A percentile compares a stretch with the other conserved stretches of the same genome.
Conservation (phyloP, 2,888 invertebrate species). For the Leistus spinibarbis region DNA sequence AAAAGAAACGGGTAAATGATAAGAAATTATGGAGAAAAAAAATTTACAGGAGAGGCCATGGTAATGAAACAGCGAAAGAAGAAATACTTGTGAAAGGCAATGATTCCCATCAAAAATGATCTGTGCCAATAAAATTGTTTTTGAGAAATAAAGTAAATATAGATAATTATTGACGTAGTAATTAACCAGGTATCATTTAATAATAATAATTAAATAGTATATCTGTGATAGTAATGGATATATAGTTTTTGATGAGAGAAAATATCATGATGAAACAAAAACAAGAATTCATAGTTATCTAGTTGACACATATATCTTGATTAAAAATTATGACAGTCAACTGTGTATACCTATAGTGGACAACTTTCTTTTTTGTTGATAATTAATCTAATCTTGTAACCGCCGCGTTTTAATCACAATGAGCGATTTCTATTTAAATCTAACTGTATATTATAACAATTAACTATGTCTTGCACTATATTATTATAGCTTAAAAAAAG, state of each 20-base stretch:
- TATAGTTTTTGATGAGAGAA: conserved; percentile 17
- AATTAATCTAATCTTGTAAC: conserved; percentile 28
- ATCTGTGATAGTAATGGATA: conserved; percentile 2
- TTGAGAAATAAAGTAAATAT: neutral
- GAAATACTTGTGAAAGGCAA: neutral
- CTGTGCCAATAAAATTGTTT: neutral
- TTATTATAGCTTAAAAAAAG: neutral
- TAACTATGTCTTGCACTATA: neutral
- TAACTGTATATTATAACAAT: neutral
- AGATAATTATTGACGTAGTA: neutral
- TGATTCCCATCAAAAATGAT: neutral
- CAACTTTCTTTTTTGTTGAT: conserved; percentile 31
- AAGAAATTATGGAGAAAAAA: too few relatives aligned
- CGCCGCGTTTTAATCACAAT: neutral
- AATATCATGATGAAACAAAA: conserved; percentile 10
- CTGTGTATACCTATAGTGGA: conserved; percentile 10
- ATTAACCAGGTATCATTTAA: neutral
- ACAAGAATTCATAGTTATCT: conserved; percentile 27
- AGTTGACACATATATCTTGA: conserved; percentile 6
- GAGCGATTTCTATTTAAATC: neutral
- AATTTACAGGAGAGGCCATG: too few relatives aligned
- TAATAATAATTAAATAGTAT: neutral
- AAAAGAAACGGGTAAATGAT: too few relatives aligned
- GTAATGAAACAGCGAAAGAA: too few relatives aligned
- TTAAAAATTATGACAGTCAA: conserved; percentile 14